Evolutionary conservation across 2,888 invertebrate genomes (phyloP).

Genomic region (Synanthedon tipuliformis): DNA sequence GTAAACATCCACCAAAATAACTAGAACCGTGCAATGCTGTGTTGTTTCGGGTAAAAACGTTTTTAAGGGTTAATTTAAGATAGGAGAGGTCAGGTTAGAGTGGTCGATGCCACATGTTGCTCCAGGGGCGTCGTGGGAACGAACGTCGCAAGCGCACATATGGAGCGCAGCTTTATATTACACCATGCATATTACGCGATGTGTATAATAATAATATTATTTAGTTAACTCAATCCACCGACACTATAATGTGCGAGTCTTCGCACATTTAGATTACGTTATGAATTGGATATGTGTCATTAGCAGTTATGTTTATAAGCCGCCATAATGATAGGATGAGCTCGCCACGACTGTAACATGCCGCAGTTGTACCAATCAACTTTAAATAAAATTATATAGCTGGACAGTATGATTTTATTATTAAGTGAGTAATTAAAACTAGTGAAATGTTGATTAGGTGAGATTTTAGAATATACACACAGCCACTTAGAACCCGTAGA

Average conservation of each 20-base stretch:
- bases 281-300: slow-evolving; percentile 14
- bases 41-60: slow-evolving; percentile 4
- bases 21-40: slow-evolving; percentile 20
- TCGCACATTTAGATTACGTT: slow-evolving; percentile 41
- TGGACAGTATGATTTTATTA: too few relatives aligned
- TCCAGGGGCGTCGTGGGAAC: slow-evolving; percentile 44
- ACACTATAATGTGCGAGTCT: slow-evolving; percentile 32
- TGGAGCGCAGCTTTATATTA: slow-evolving; percentile 64
- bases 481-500: too few relatives aligned
- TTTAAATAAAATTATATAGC: not conserved
- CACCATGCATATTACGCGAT: slow-evolving; percentile 46
- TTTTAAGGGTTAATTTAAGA: slow-evolving; percentile 3
- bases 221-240: slow-evolving; percentile 49
- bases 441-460: too few relatives aligned
- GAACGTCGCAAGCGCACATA: slow-evolving; percentile 48
- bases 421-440: too few relatives aligned
- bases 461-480: too few relatives aligned
- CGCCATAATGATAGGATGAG: slow-evolving; percentile 15
- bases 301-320: slow-evolving; percentile 17
- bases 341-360: slow-evolving; percentile 9
- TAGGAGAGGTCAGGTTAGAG: slow-evolving; percentile 26
- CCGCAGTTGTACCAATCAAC: slow-evolving; percentile 1
- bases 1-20: slow-evolving; percentile 36
- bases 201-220: slow-evolving; percentile 52
- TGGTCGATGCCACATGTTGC: slow-evolving; percentile 53